Percentiles rank a stretch among this genome's conserved stretches.
Evolutionary conservation across 1,140 invertebrate species (phyloP).

Genomic region (Saccostrea cuccullata): DNA sequence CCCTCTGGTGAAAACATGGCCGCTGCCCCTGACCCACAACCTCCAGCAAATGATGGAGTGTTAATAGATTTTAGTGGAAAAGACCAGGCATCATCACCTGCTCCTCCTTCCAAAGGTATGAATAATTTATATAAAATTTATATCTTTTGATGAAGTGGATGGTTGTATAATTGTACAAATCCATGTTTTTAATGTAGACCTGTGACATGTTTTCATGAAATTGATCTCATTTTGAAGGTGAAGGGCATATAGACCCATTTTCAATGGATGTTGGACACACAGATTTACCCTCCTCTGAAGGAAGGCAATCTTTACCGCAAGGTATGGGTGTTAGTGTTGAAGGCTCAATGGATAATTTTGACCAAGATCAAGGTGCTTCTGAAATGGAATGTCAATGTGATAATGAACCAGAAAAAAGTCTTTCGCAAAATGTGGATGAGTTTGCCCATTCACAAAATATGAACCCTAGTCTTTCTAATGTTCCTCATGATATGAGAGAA

Average conservation of each 20-base stretch:
- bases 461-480: slow-evolving; percentile 30
- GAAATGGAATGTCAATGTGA: slow-evolving; percentile 35
- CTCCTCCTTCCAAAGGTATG: slow-evolving; percentile 30
- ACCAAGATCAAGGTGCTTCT: slow-evolving; percentile 39
- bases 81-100: not conserved
- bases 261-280: slow-evolving; percentile 29
- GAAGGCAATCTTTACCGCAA: slow-evolving; percentile 29
- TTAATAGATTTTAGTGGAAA: slow-evolving; percentile 41
- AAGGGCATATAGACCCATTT: slow-evolving; percentile 27
- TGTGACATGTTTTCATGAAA: not conserved
- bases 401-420: slow-evolving; percentile 37
- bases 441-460: slow-evolving; percentile 24
- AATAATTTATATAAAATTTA: not conserved
- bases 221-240: slow-evolving; percentile 30
- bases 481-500: slow-evolving; percentile 27
- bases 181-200: slow-evolving; percentile 32
- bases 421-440: slow-evolving; percentile 25
- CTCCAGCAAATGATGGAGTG: not conserved
- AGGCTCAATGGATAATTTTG: slow-evolving; percentile 24
- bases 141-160: not conserved
- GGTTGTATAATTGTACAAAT: not conserved
- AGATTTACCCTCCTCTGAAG: not conserved
- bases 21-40: not conserved
- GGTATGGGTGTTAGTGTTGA: slow-evolving; percentile 25
- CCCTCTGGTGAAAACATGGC: not conserved